A percentile compares a stretch with the other conserved stretches of the same genome.
These are phyloP conservation scores for Pocota personata DNA, from an alignment of 2,888 invertebrate genomes.

Conservation along the genomic window DNA sequence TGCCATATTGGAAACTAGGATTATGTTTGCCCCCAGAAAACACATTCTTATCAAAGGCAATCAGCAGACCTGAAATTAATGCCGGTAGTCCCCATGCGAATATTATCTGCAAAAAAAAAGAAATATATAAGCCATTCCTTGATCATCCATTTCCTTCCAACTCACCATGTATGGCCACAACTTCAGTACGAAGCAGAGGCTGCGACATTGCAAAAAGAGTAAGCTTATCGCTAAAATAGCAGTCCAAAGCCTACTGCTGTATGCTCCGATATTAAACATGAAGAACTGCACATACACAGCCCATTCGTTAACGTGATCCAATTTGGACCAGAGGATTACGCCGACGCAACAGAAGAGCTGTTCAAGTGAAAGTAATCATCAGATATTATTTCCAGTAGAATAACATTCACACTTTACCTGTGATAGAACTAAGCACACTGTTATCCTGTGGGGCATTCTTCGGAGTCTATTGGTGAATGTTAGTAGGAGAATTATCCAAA, in stretches of 20 bases:
- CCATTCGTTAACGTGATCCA: constrained; percentile 85
- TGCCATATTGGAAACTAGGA: constrained; percentile 91
- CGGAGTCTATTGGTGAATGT: constrained; percentile 89
- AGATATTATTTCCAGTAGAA: neutral
- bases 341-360: constrained; percentile 88
- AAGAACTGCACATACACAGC: constrained; percentile 89
- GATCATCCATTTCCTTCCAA: constrained; percentile 82
- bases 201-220: constrained; percentile 91
- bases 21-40: constrained; percentile 86
- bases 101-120: constrained; percentile 83
- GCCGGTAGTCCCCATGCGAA: constrained; percentile 88
- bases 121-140: constrained; percentile 3
- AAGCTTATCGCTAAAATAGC: constrained; percentile 91
- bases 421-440: constrained; percentile 89
- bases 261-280: constrained; percentile 90
- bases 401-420: constrained; percentile 86
- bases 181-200: constrained; percentile 91
- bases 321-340: constrained; percentile 89
- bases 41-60: constrained; percentile 84
- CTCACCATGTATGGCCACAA: constrained; percentile 88
- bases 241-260: constrained; percentile 93
- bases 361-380: constrained; percentile 58
- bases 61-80: constrained; percentile 86
- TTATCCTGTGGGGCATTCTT: constrained; percentile 92
- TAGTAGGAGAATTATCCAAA: constrained; percentile 91